Percentiles rank a stretch among this genome's conserved stretches.
Evolutionary conservation across 2,888 invertebrate genomes (phyloP).

Genomic region (Ochropleura leucogaster): DNA sequence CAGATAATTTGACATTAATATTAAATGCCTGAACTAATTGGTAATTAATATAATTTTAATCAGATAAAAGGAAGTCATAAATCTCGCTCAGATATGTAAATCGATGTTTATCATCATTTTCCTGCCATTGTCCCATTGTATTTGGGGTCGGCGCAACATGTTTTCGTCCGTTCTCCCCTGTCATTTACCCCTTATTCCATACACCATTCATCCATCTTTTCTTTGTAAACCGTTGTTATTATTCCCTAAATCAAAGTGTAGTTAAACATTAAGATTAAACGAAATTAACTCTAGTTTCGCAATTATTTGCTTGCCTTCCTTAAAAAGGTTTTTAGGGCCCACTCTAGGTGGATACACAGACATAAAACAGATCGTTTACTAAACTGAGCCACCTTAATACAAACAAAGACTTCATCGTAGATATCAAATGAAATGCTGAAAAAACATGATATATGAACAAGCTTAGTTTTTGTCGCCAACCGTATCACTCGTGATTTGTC

Average conservation of each 20-base stretch:
- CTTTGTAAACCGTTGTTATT: not conserved
- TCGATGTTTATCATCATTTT: not conserved
- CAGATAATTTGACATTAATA: not conserved
- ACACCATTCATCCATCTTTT: too few relatives aligned
- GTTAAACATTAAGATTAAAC: not conserved
- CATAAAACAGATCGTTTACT: not conserved
- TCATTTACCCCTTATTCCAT: too few relatives aligned
- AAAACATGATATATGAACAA: not conserved
- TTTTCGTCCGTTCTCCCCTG: too few relatives aligned
- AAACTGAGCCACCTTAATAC: too few relatives aligned
- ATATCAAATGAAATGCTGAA: not conserved
- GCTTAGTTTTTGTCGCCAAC: not conserved
- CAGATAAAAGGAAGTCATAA: not conserved
- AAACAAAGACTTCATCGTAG: not conserved
- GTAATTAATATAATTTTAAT: constrained; percentile 2
- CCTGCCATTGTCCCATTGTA: too few relatives aligned
- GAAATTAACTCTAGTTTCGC: not conserved
- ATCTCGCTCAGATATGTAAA: not conserved
- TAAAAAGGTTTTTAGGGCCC: not conserved
- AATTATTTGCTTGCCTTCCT: not conserved
- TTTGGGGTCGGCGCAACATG: too few relatives aligned
- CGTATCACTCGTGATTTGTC: not conserved
- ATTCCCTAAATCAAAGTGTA: not conserved
- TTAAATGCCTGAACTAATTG: not conserved
- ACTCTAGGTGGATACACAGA: not conserved